Evolutionary conservation across 2,113 vertebrate species (phyloP).

Genomic region (Falcunculus frontatus): DNA sequence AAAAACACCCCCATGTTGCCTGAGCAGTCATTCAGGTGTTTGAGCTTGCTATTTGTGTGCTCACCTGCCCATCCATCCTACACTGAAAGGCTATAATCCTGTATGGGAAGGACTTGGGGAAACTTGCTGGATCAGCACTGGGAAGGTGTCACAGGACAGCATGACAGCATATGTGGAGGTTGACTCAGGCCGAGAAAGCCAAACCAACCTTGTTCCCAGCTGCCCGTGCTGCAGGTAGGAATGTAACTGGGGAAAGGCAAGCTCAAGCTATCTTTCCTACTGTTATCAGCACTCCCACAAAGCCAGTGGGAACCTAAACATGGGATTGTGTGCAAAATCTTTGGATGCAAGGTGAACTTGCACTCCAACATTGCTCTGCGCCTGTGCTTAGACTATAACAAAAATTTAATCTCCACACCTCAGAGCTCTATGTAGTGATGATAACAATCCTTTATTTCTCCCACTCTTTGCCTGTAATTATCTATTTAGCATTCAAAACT

Average conservation of each 20-base stretch:
- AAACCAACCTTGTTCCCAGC: not conserved
- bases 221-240: not conserved
- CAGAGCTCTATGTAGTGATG: not conserved
- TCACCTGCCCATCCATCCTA: not conserved
- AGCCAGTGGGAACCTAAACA: not conserved
- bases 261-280: not conserved
- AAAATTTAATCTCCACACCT: not conserved
- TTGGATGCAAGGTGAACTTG: not conserved
- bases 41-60: not conserved
- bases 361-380: not conserved
- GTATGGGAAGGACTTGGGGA: not conserved
- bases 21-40: not conserved
- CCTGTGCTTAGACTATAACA: not conserved
- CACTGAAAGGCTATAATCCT: not conserved
- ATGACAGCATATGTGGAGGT: not conserved
- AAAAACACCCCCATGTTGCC: rapidly evolving
- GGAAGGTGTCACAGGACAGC: not conserved
- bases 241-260: not conserved
- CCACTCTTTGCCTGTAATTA: slow-evolving; percentile 41
- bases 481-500: slow-evolving; percentile 27
- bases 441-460: slow-evolving; percentile 35
- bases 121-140: not conserved
- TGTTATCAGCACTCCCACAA: not conserved
- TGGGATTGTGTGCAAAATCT: not conserved
- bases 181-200: not conserved